Evolutionary conservation across 2,113 vertebrate genomes (phyloP).

Genomic region (Columba janthina): DNA sequence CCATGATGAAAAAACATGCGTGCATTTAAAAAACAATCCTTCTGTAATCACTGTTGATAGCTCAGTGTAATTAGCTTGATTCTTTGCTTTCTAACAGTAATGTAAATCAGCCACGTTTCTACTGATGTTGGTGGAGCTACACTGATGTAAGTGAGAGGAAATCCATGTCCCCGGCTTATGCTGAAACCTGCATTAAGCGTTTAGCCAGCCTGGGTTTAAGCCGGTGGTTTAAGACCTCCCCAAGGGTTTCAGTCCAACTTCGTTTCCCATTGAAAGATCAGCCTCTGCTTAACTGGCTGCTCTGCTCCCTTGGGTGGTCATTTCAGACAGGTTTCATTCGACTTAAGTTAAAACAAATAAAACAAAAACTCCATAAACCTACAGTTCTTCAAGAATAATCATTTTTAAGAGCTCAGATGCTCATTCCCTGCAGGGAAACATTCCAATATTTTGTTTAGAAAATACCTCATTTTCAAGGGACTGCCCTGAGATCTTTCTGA

Average conservation of each 20-base stretch:
- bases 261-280: neutral
- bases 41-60: neutral
- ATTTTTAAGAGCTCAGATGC: constrained; percentile 32
- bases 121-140: neutral
- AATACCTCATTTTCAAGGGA: constrained; percentile 55
- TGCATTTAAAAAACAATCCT: neutral
- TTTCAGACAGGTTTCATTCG: constrained; percentile 50
- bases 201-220: neutral
- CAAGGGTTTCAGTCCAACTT: neutral
- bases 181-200: neutral
- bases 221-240: neutral
- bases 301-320: constrained; percentile 57
- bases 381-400: neutral
- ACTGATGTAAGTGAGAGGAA: neutral
- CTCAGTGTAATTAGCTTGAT: constrained; percentile 1
- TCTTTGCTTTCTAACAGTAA: neutral
- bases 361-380: constrained; percentile 39
- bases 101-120: neutral
- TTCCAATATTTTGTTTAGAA: constrained; percentile 63
- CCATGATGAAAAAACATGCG: neutral
- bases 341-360: constrained; percentile 41
- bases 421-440: constrained; percentile 38
- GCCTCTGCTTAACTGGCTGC: neutral
- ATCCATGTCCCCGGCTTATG: neutral
- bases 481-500: constrained; percentile 52